A percentile compares a stretch with the other conserved stretches of the same genome.
phyloP scores from a whole-genome alignment of 2,888 invertebrate genomes.

The Meganola albula region DNA sequence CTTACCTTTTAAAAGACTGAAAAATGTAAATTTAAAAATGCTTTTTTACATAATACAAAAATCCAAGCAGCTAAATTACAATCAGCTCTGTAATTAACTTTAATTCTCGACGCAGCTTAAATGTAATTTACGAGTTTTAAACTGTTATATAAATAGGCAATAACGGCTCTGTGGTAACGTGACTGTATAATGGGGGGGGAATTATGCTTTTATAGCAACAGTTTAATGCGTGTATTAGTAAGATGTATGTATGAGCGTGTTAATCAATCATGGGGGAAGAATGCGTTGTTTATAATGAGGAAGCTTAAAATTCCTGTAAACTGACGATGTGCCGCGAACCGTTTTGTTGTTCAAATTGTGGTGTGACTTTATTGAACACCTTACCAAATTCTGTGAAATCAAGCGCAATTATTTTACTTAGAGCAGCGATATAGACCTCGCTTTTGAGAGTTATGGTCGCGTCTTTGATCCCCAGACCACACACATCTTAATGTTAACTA shows the following conservation, averaged over 20 bases:
- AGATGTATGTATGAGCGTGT: conserved; percentile 12
- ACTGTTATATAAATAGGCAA: conserved; percentile 35
- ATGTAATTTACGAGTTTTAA: conserved; percentile 36
- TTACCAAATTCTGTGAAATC: too few relatives aligned
- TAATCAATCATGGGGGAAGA: conserved; percentile 17
- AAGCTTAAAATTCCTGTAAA: too few relatives aligned
- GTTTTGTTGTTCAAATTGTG: too few relatives aligned
- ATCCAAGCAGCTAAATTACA: conserved; percentile 20
- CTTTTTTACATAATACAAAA: conserved; percentile 19
- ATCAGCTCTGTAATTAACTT: conserved; percentile 30
- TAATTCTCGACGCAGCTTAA: conserved; percentile 28
- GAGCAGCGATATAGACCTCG: too few relatives aligned
- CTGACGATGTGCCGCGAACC: too few relatives aligned
- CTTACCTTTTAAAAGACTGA: too few relatives aligned
- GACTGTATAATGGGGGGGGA: conserved; percentile 21
- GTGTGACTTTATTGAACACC: too few relatives aligned
- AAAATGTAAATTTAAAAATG: too few relatives aligned
- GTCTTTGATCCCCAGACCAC: too few relatives aligned
- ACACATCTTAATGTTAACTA: too few relatives aligned
- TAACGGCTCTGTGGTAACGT: conserved; percentile 24
- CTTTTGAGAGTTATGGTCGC: too few relatives aligned
- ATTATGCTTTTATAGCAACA: conserved; percentile 24
- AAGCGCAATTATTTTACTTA: too few relatives aligned
- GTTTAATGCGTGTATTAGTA: conserved; percentile 20
- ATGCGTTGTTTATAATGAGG: background rate